Evolutionary conservation across 2,113 vertebrate species (phyloP).

Genomic region (Zosterops pallidus): DNA sequence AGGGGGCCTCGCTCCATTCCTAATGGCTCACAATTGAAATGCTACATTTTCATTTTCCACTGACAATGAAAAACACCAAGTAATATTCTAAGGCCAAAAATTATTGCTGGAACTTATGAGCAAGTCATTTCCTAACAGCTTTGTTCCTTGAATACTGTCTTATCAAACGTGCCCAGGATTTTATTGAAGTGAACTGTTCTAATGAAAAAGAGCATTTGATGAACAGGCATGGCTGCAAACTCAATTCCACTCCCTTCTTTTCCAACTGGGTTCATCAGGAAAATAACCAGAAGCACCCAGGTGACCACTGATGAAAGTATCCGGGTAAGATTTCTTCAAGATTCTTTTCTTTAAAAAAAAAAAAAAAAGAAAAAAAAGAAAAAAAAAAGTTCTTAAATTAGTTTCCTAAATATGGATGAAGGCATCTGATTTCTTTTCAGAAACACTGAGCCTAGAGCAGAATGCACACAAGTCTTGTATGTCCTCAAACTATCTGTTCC

Average conservation of each 20-base stretch:
- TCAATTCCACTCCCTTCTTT: neutral
- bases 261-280: slow-evolving; percentile 19
- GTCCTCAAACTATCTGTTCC: slow-evolving; percentile 61
- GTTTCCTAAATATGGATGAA: slow-evolving; percentile 33
- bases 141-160: slow-evolving; percentile 66
- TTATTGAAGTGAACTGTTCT: slow-evolving; percentile 67
- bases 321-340: neutral
- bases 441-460: neutral
- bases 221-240: slow-evolving; percentile 45
- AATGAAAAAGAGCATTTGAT: slow-evolving; percentile 66
- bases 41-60: slow-evolving; percentile 75
- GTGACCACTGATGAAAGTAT: slow-evolving; percentile 31
- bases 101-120: slow-evolving; percentile 70
- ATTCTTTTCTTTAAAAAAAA: neutral
- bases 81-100: slow-evolving; percentile 73
- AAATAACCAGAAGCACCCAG: slow-evolving; percentile 38
- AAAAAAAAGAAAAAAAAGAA: too few species aligned
- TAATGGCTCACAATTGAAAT: slow-evolving; percentile 72
- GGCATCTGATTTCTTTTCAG: slow-evolving; percentile 6
- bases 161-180: slow-evolving; percentile 70
- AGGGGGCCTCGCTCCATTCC: slow-evolving; percentile 47
- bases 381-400: neutral
- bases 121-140: slow-evolving; percentile 71
- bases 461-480: neutral
- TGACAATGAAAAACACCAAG: slow-evolving; percentile 73